phyloP scores from a whole-genome alignment of 1,140 invertebrate genomes.

The Diorhabda sublineata region DNA sequence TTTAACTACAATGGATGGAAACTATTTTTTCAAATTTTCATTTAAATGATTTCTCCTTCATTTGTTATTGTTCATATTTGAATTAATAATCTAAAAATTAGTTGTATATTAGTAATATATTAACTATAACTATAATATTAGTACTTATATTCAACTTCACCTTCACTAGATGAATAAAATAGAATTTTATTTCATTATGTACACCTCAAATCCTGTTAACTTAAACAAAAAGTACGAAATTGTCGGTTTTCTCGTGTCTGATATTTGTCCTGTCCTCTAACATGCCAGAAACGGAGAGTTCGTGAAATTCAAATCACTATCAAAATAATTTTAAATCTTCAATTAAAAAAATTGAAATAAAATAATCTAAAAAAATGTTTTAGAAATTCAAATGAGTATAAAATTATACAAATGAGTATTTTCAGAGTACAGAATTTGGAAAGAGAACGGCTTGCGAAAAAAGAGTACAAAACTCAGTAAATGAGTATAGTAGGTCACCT shows the following conservation, averaged over 20 bases:
- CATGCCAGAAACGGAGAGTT: constrained; percentile 12
- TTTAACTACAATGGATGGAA: not conserved
- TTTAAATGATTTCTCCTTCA: not conserved
- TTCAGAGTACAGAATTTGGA: no score
- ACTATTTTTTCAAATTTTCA: not conserved
- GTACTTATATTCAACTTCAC: not conserved
- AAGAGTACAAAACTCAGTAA: constrained; percentile 1
- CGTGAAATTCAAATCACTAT: no score
- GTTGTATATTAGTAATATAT: not conserved
- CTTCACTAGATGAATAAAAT: not conserved
- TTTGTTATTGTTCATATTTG: not conserved
- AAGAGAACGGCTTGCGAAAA: no score
- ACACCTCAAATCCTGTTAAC: not conserved
- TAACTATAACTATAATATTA: not conserved
- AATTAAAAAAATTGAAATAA: no score
- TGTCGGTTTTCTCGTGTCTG: not conserved
- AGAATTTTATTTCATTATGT: not conserved
- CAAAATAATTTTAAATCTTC: no score
- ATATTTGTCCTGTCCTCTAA: not conserved
- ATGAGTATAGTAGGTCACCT: not conserved
- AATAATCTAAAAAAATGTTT: no score
- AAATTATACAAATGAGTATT: no score
- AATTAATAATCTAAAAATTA: not conserved
- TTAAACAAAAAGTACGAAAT: not conserved
- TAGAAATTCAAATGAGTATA: no score